Conservation (phyloP, 1,140 invertebrate genomes). For the Babylonia areolata region DNA sequence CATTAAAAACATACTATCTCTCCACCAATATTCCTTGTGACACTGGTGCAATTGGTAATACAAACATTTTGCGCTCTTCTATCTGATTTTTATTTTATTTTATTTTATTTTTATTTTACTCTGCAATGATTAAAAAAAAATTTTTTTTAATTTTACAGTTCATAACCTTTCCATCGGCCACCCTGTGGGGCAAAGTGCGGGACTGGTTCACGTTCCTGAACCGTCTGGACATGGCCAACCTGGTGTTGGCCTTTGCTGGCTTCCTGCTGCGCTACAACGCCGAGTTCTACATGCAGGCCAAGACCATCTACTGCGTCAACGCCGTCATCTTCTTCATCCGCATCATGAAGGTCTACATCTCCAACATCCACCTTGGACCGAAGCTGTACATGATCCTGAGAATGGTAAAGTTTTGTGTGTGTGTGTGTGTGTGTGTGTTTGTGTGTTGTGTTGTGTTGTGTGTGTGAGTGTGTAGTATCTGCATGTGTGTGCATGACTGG, state of each 20-base stretch:
- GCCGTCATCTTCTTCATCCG: constrained; percentile 70
- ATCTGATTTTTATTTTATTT: too few relatives aligned
- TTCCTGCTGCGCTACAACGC: constrained; percentile 55
- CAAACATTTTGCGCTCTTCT: too few relatives aligned
- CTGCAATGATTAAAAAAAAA: too few relatives aligned
- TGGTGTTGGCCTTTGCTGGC: constrained; percentile 64
- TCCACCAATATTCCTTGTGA: too few relatives aligned
- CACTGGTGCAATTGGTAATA: too few relatives aligned
- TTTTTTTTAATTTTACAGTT: constrained; percentile 50
- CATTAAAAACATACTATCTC: too few relatives aligned
- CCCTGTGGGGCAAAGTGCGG: constrained; percentile 57
- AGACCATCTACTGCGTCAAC: constrained; percentile 67
- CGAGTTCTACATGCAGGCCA: constrained; percentile 52
- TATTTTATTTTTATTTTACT: too few relatives aligned
- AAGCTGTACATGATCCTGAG: constrained; percentile 77
- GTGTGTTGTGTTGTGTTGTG: too few relatives aligned
- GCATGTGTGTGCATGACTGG: too few relatives aligned
- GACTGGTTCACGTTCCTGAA: constrained; percentile 70
- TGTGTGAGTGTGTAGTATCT: too few relatives aligned
- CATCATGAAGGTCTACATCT: constrained; percentile 69
- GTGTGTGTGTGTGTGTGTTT: too few relatives aligned
- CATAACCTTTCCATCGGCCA: constrained; percentile 62
- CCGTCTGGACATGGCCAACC: constrained; percentile 62
- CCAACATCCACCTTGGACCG: constrained; percentile 73
- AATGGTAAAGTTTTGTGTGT: constrained; percentile 69